Evolutionary conservation across 2,113 vertebrate genomes (phyloP), one percentile per base, ranked within the genome.

Genomic region (Neopipo cinnamomea): DNA sequence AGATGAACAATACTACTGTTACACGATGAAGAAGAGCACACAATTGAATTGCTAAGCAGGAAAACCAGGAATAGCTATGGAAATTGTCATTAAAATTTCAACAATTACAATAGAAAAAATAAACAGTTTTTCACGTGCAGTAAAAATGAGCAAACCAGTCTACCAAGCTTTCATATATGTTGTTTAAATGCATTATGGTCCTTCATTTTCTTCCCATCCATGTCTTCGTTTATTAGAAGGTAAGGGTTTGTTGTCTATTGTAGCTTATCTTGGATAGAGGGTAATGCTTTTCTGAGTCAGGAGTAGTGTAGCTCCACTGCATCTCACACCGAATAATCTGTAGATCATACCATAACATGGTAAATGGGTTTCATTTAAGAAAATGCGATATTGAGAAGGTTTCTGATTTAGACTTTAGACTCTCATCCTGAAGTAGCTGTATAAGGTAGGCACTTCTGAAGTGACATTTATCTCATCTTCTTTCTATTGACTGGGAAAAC

Each of bases 281-380:
- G 28, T 75, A 75, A 82, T 53, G 31, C 17, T 81, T 71, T 86
- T 71, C 23, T 68, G 70, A 73, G 17, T 68, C 41, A 72, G 41
- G 35, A 56, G 13, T 62, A 31, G 24, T 10, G 10, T 31, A 85
- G 20, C 37, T 89, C 9, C 6, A 9, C 27, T 68, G 14, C 47
- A 23, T 37, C 10, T 49, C 33, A 41, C 24, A 8, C 12, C 65
- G 22, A 65, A 61, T 37, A 59, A 81, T 33, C 25, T 70, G 41
- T 42, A 53, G 52, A 63, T 88, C 30, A 16, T 27, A 53, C n/a
- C n/a, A 33, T 37, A 19, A 53, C 0, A 0, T 52, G 39, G 47
- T 47, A 68, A 89, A 75, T 35, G 27, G 23, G 8, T 44, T 79
- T 88, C 22, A 46, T 66, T 53, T 66, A n/a, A 88, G 12, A 23